Percentiles rank a stretch among this genome's conserved stretches.
These are phyloP conservation scores for Prunella strophiata DNA, from an alignment of 2,797 vertebrate genomes.

Conservation along the genomic window DNA sequence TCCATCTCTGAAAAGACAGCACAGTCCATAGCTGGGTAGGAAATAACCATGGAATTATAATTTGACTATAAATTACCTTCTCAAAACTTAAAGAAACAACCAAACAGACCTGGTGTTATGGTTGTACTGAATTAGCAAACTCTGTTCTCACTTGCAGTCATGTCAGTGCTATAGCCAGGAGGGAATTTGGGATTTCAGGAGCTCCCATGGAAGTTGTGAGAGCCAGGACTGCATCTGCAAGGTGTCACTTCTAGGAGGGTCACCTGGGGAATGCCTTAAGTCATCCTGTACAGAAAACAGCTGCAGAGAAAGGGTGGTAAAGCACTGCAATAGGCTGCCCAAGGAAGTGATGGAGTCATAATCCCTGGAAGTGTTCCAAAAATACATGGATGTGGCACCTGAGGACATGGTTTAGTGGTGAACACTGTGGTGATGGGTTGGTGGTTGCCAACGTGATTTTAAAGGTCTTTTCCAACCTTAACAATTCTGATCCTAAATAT, in stretches of 20 bases:
- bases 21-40: background rate
- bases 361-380: background rate
- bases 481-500: accelerated
- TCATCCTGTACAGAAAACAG: accelerated
- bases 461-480: background rate
- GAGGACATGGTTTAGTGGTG: background rate
- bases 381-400: background rate
- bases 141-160: background rate
- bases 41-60: background rate
- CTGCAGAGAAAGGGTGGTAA: background rate
- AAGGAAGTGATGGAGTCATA: background rate
- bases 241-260: background rate
- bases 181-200: background rate
- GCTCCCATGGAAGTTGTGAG: background rate
- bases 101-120: accelerated
- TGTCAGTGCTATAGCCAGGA: background rate
- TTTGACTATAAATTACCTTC: background rate
- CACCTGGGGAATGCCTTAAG: background rate
- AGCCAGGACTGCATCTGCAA: background rate
- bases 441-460: background rate
- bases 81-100: background rate
- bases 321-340: background rate
- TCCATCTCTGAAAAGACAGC: background rate
- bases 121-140: background rate
- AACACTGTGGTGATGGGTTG: background rate